Conservation (phyloP, 2,113 vertebrate species). For the Strix uralensis region DNA sequence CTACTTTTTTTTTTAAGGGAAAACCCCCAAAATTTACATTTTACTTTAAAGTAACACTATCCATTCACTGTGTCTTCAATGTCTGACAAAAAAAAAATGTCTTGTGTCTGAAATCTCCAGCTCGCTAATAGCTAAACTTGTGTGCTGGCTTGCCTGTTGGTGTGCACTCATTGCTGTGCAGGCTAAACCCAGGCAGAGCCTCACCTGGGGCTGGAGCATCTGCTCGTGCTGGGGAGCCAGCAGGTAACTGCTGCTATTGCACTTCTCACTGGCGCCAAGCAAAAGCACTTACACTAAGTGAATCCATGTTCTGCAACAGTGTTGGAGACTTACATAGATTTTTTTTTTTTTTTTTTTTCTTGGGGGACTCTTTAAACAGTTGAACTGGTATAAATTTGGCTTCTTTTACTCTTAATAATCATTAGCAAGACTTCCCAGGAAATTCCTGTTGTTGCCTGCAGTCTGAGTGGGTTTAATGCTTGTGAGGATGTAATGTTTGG, state of each 20-base stretch:
- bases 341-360: background rate
- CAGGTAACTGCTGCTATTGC: background rate
- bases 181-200: background rate
- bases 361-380: background rate
- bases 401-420: background rate
- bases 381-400: background rate
- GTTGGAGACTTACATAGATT: background rate
- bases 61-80: background rate
- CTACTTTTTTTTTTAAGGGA: too few species aligned
- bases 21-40: background rate
- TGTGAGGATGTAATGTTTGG: background rate
- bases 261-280: fast-evolving
- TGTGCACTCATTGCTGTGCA: fast-evolving
- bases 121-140: background rate
- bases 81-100: too few species aligned
- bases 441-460: background rate
- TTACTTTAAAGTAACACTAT: background rate
- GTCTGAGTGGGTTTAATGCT: background rate
- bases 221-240: background rate
- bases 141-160: background rate
- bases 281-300: background rate
- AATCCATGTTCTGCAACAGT: background rate
- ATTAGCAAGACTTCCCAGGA: background rate
- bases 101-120: background rate
- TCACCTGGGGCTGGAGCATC: fast-evolving